Evolutionary conservation across 2,797 vertebrate genomes (phyloP).

Genomic region (Tangara arthus): DNA sequence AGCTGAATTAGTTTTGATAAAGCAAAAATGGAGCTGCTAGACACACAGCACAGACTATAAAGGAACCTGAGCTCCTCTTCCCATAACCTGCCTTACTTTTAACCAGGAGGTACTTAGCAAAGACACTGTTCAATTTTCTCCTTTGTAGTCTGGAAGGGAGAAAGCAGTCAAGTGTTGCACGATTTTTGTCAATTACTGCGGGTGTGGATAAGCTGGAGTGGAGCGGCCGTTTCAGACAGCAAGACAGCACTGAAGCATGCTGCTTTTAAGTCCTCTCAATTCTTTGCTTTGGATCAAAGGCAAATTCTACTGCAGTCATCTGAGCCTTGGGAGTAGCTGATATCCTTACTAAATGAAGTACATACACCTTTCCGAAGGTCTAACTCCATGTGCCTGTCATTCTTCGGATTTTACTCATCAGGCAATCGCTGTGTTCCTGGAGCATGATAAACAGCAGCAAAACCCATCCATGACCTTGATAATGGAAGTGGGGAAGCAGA

Average conservation of each 20-base stretch:
- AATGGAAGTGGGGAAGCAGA: not conserved
- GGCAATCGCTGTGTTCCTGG: not conserved
- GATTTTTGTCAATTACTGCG: not conserved
- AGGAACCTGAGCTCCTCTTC: not conserved
- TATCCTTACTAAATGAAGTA: conserved; percentile 3
- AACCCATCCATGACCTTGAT: not conserved
- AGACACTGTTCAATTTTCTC: not conserved
- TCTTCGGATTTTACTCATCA: conserved; percentile 14
- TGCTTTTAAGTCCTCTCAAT: not conserved
- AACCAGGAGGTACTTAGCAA: not conserved
- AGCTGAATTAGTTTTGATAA: not conserved
- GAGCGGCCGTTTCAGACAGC: not conserved
- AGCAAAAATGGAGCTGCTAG: not conserved
- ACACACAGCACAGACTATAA: not conserved
- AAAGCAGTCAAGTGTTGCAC: not conserved
- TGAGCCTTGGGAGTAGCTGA: not conserved
- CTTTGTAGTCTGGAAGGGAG: not conserved
- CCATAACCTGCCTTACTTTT: not conserved
- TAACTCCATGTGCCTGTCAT: not conserved
- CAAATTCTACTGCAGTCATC: not conserved
- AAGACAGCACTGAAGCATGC: not conserved
- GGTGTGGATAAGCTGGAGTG: not conserved
- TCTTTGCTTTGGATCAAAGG: conserved; percentile 23
- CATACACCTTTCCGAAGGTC: not conserved
- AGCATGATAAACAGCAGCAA: conserved; percentile 4